These are phyloP conservation scores for human (Homo sapiens) DNA, from an alignment of 2,113 vertebrate genomes.

Conservation along the genomic window GRCh38 chr2:209697001-209697500, in stretches of 20 bases:
- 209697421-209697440: conserved; percentile 77
- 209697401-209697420: conserved; percentile 83
- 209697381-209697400: conserved; percentile 86
- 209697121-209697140: conserved; percentile 84
- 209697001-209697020: conserved; percentile 95
- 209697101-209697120: conserved; percentile 85
- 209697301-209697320: conserved; percentile 83
- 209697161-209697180: conserved; percentile 81
- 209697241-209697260: conserved; percentile 85
- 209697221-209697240: conserved; percentile 83
- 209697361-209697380: conserved; percentile 85
- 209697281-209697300: conserved; percentile 86
- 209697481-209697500: conserved; percentile 77
- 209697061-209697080: conserved; percentile 90
- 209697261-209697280: conserved; percentile 85
- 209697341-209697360: conserved; percentile 85
- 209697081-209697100: conserved; percentile 86
- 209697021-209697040: conserved; percentile 97
- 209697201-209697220: conserved; percentile 70
- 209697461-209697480: conserved; percentile 85
- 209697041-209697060: conserved; percentile 98
- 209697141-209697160: conserved; percentile 77
- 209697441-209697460: conserved; percentile 78
- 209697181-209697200: conserved; percentile 81
- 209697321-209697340: conserved; percentile 83